Conservation (phyloP, 2,113 vertebrate genomes). For the Lepus americanus region DNA sequence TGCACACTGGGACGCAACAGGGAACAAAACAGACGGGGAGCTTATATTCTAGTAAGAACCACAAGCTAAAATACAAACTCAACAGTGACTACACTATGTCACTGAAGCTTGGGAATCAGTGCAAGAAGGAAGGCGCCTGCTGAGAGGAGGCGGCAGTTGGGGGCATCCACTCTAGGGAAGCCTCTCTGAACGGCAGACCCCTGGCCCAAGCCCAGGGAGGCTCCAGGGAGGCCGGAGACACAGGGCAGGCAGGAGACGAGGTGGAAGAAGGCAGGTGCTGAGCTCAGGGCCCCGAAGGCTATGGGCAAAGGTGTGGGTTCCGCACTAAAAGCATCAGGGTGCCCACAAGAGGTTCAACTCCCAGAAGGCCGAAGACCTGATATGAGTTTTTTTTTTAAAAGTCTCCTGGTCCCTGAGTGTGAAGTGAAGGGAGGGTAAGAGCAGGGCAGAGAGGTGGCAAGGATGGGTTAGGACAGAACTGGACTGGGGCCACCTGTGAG, state of each 20-base stretch:
- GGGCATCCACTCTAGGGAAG: conserved; percentile 4
- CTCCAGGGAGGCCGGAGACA: no score
- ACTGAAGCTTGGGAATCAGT: neutral
- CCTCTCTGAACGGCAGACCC: neutral
- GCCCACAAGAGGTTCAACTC: neutral
- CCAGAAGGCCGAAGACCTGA: neutral
- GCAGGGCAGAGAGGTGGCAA: no score
- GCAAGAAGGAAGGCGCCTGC: neutral
- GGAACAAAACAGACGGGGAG: neutral
- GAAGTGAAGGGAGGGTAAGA: neutral
- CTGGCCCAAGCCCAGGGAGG: neutral
- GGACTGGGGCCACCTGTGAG: neutral
- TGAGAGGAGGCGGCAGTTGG: neutral
- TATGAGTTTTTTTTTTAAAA: neutral
- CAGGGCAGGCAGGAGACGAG: neutral
- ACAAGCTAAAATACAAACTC: neutral
- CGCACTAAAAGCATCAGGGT: neutral
- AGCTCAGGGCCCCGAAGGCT: neutral
- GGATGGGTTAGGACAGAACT: neutral
- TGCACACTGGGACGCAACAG: neutral
- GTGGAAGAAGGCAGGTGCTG: neutral
- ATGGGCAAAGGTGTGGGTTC: neutral
- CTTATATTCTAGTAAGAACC: neutral
- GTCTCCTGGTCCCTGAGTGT: neutral
- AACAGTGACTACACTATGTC: conserved; percentile 17